Evolutionary conservation across 2,888 invertebrate genomes (phyloP), one percentile per base, ranked within the genome.

Genomic region (Trichopria drosophilae): DNA sequence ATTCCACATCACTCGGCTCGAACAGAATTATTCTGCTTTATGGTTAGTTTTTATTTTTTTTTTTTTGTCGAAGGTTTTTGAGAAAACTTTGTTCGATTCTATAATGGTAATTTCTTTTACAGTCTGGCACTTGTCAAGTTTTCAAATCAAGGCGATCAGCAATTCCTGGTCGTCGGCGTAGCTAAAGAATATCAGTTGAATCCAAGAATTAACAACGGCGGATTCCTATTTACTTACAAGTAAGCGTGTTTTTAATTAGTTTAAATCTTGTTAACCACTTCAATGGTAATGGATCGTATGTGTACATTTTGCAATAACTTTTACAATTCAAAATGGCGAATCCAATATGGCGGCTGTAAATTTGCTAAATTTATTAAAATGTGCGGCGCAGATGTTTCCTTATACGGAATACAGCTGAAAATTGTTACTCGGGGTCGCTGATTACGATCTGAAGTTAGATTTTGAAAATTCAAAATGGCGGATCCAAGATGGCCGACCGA

Each of bases 1-100:
- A 0, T 80, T 89, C 55, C 86, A 87, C 68, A 81, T 84, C 52
- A 80, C 94, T 55, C 83, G 90, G 32, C 79, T 99, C 29, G 91
- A 93, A 58, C 99, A 99, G 77, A 98, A 99, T 76, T 94, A 97
- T 73, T 95, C 98, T 0, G 96, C 97, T 0, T 86, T 94, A 76
- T 90, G 94, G 72, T 85, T 61, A 64, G 55, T 55, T 32, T 20
- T 23, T 16, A 2, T 42, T 52, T 46, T 7, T 41, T 19, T 7
- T 29, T 19, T 48, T 31, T 37, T n/a, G n/a, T n/a, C 43, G 44
- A 47, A 56, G 41, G 53, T 10, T 13, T 6, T 6, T 42, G 3
- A 32, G 28, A 24, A 2, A 31, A 31, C 23, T 18, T 5, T 18
- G 32, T 34, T 22, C 3, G 12, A n/a, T n/a, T n/a, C n/a, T n/a